phyloP scores from a whole-genome alignment of 2,888 invertebrate species.

The Creontiades dilutus region DNA sequence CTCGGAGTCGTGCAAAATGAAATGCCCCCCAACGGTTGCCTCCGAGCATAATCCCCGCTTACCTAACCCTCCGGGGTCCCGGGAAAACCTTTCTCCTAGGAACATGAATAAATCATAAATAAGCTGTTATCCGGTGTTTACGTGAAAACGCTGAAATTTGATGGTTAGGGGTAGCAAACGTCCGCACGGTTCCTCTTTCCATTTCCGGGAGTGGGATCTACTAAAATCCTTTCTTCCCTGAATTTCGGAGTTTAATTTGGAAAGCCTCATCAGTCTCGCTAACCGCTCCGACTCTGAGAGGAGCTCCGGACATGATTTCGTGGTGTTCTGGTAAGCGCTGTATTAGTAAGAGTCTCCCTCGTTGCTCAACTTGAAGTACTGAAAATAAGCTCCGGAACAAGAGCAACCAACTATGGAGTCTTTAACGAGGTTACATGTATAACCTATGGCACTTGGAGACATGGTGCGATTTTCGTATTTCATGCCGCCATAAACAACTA shows the following conservation, averaged over 20 bases:
- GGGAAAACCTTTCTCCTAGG: neutral
- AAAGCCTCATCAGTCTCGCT: too few relatives aligned
- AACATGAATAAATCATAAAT: slow-evolving; percentile 54
- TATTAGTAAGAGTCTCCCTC: too few relatives aligned
- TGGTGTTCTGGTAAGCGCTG: too few relatives aligned
- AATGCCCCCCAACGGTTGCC: slow-evolving; percentile 34
- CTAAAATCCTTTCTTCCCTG: neutral
- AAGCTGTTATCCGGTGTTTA: slow-evolving; percentile 58
- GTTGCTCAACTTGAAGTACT: too few relatives aligned
- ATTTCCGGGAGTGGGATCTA: neutral
- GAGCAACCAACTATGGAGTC: too few relatives aligned
- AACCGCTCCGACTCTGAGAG: too few relatives aligned
- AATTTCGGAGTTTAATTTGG: neutral
- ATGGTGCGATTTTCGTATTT: too few relatives aligned
- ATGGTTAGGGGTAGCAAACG: neutral
- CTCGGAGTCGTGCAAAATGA: slow-evolving; percentile 42
- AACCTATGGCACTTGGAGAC: too few relatives aligned
- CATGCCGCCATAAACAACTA: too few relatives aligned
- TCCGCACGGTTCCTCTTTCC: neutral
- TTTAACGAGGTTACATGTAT: too few relatives aligned
- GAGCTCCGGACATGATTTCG: too few relatives aligned
- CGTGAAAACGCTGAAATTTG: slow-evolving; percentile 7
- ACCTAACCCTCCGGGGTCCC: slow-evolving; percentile 45
- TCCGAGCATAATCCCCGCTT: slow-evolving; percentile 49
- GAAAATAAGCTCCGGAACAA: too few relatives aligned